Conservation (phyloP, 2,797 vertebrate species). For the Myotis daubentonii region DNA sequence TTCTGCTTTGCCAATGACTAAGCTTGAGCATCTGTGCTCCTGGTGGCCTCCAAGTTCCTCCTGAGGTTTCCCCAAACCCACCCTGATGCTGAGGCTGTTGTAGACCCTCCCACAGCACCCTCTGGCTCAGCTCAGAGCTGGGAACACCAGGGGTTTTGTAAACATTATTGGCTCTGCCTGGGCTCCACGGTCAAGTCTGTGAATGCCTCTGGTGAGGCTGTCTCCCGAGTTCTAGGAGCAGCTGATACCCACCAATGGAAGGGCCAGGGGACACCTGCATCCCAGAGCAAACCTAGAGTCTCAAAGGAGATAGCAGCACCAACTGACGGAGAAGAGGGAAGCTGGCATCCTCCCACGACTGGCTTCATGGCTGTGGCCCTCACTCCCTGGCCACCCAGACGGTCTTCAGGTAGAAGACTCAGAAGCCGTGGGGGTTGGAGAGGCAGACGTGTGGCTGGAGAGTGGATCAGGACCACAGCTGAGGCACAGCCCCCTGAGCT, state of each 20-base stretch:
- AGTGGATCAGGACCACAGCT: no score
- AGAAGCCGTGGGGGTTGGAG: background rate
- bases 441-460: background rate
- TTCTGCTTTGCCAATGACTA: background rate
- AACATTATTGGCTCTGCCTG: no score
- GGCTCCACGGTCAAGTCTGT: rapidly evolving
- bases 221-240: background rate
- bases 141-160: background rate
- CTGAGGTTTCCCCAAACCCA: background rate
- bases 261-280: background rate
- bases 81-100: background rate
- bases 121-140: background rate
- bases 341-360: no score
- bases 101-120: background rate
- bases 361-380: background rate
- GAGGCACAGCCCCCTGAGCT: background rate
- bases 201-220: background rate
- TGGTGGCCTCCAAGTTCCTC: background rate
- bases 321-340: background rate
- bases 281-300: background rate
- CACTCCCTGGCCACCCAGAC: background rate
- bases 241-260: background rate
- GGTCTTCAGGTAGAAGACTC: background rate
- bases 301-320: background rate
- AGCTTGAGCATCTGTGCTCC: background rate